Evolutionary conservation across 2,797 vertebrate species (phyloP), one percentile per base, ranked within the genome.

Genomic region (Sylvilagus floridanus): DNA sequence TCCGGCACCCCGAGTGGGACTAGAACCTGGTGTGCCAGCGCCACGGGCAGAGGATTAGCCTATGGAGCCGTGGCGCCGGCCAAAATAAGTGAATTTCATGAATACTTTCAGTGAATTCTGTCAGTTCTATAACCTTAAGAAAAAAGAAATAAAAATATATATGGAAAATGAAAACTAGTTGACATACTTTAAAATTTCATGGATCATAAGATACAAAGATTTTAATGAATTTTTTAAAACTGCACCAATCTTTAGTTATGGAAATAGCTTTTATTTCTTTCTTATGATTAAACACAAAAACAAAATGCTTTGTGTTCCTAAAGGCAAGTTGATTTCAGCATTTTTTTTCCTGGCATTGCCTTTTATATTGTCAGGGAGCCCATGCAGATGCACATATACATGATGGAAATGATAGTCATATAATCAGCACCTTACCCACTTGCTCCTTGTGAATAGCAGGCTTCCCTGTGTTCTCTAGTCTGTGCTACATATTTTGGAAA

Each of bases 181-280:
- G 35, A 4, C 14, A 17, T 94, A 69, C 10, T 42, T 89, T 89
- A 84, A 66, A 87, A 76, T 8, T 71, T 28, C n/a, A 52, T 72
- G 32, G 42, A 7, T 9, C 1, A 28, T 84, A 88, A 35, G 12
- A 83, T 83, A 81, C 0, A 92, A 28, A 6, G 13, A 84, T 82
- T 47, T 91, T 69, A 83, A 81, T 94, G 84, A 62, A 89, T 42
- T 24, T 94, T 16, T 13, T 75, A 63, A 88, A 65, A 62, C n/a
- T n/a, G 35, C 32, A 83, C 85, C 50, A 69, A 57, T 26, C 17
- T 88, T 77, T 10, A 85, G 28, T 52, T 90, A n/a, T 60, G 32
- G 13, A 88, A 92, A 88, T 78, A 73, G 0, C 28, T 90, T 90
- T 84, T 63, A 88, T 82, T 75, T 89, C 5, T 93, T 10, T 68